Percentiles rank a stretch among this genome's conserved stretches.
Evolutionary conservation across 2,113 vertebrate species (phyloP).

Genomic region (Lepus timidus): DNA sequence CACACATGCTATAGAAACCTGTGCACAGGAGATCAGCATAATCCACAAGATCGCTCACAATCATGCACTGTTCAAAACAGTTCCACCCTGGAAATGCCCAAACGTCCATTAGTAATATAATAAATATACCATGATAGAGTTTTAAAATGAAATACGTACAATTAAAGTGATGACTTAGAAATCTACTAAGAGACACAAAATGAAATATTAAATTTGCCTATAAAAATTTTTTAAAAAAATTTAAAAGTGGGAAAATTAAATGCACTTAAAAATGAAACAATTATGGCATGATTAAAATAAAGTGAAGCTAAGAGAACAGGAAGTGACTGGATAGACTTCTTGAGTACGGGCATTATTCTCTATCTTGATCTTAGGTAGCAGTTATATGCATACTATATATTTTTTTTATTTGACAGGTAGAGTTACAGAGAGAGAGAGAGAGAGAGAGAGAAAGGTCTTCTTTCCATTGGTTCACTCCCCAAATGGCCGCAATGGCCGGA

Average conservation of each 20-base stretch:
- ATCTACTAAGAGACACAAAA: background rate
- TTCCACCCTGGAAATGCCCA: slow-evolving; percentile 17
- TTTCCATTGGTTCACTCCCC: too few species aligned
- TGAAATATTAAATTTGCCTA: slow-evolving; percentile 24
- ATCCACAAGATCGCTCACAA: background rate
- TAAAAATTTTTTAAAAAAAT: background rate
- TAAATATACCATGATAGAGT: background rate
- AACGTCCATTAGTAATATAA: background rate
- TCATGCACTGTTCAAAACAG: background rate
- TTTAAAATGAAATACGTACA: background rate
- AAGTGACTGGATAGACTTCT: background rate
- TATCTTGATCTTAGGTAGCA: background rate
- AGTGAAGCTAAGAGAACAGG: background rate
- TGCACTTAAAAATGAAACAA: slow-evolving; percentile 20
- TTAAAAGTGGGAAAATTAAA: slow-evolving; percentile 7
- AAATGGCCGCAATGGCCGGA: too few species aligned
- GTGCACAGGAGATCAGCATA: background rate
- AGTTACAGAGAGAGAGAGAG: too few species aligned
- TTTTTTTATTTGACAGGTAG: too few species aligned
- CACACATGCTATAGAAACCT: background rate
- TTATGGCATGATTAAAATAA: background rate
- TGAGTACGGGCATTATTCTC: background rate
- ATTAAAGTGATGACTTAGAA: slow-evolving; percentile 42
- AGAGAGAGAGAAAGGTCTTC: too few species aligned
- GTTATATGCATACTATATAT: background rate